These are phyloP conservation scores for Podarcis raffonei DNA, from an alignment of 2,113 vertebrate species.

Conservation along the genomic window DNA sequence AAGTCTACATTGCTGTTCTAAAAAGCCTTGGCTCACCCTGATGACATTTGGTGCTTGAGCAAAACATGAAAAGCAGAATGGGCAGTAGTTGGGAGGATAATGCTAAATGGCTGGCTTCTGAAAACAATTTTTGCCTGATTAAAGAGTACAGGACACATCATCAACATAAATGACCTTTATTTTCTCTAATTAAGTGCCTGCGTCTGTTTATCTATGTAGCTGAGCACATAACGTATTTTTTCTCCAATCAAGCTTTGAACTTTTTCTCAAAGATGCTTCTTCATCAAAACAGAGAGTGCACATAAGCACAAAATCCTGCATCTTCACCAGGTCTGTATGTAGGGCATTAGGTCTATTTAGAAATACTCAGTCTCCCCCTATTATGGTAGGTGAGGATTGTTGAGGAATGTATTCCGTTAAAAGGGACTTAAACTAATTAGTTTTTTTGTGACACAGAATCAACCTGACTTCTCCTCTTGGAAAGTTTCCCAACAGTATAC, in stretches of 20 bases:
- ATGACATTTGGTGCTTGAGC: conserved; percentile 66
- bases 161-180: neutral
- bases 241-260: conserved; percentile 26
- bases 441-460: conserved; percentile 7
- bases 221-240: conserved; percentile 7
- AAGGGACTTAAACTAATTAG: conserved; percentile 28
- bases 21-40: conserved; percentile 28
- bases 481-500: conserved; percentile 54
- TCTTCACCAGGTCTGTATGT: neutral
- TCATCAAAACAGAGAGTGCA: conserved; percentile 25
- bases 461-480: conserved; percentile 51
- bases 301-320: neutral
- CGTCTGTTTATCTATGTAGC: neutral
- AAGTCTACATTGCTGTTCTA: conserved; percentile 10
- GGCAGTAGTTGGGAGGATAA: neutral
- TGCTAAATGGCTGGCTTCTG: neutral
- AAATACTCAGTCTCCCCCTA: neutral
- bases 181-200: neutral
- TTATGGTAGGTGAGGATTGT: neutral
- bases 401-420: conserved; percentile 33
- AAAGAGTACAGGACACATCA: neutral
- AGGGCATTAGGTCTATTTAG: conserved; percentile 22
- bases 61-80: conserved; percentile 33
- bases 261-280: neutral
- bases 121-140: conserved; percentile 5